Evolutionary conservation across 1,140 invertebrate genomes (phyloP).

Genomic region (Caenorhabditis tropicalis): DNA sequence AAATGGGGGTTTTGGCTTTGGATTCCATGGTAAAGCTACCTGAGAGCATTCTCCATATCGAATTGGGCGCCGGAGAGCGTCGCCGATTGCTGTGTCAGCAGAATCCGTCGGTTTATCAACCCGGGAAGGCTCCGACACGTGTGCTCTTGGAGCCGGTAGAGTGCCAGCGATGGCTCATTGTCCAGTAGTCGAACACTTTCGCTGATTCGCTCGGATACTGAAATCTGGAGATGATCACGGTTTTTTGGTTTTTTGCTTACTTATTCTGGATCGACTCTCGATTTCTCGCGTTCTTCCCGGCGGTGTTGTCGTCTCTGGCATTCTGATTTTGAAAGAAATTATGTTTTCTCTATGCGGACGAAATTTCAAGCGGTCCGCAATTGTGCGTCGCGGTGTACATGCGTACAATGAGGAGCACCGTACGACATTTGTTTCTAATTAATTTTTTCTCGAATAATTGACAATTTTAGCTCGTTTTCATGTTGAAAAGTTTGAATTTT

Average conservation of each 20-base stretch:
- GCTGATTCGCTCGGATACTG: conserved; percentile 74
- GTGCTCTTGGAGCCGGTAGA: conserved; percentile 75
- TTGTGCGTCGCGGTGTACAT: too few relatives aligned
- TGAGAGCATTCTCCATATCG: conserved; percentile 64
- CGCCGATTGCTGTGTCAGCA: conserved; percentile 56
- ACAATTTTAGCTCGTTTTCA: too few relatives aligned
- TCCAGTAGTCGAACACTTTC: conserved; percentile 74
- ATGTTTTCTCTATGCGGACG: too few relatives aligned
- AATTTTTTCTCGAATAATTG: too few relatives aligned
- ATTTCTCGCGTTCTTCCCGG: conserved; percentile 52
- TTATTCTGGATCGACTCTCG: conserved; percentile 54
- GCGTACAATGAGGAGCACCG: too few relatives aligned
- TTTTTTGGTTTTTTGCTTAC: conserved; percentile 25
- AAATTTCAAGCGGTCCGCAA: too few relatives aligned
- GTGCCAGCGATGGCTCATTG: conserved; percentile 75
- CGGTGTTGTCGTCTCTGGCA: background rate
- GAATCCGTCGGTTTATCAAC: conserved; percentile 73
- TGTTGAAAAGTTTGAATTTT: too few relatives aligned
- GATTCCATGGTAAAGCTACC: conserved; percentile 53
- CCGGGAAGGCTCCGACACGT: conserved; percentile 74
- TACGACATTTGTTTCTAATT: too few relatives aligned
- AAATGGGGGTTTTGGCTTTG: conserved; percentile 29
- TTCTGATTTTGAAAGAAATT: background rate
- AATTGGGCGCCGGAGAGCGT: conserved; percentile 63
- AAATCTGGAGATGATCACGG: conserved; percentile 32